Evolutionary conservation across 2,888 invertebrate genomes (phyloP).

Genomic region (Scelioninae gen. 1): DNA sequence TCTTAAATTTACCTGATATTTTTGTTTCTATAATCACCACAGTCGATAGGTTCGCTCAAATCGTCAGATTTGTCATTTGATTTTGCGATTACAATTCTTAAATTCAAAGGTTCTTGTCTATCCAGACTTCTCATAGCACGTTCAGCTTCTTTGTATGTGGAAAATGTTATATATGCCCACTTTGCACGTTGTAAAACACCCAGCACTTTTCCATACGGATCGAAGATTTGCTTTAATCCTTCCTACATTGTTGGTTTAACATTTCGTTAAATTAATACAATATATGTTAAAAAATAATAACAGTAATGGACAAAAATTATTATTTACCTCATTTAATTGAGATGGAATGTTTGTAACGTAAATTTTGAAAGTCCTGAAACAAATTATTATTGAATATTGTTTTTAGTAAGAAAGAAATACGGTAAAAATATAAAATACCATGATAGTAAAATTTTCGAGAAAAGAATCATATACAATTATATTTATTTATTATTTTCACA

Average conservation of each 20-base stretch:
- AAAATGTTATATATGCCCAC: constrained; percentile 51
- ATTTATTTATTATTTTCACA: no score
- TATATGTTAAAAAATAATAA: neutral
- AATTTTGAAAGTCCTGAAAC: constrained; percentile 26
- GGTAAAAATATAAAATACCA: no score
- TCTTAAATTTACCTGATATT: neutral
- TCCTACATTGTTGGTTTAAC: constrained; percentile 21
- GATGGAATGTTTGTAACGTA: constrained; percentile 29
- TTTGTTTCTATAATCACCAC: constrained; percentile 61
- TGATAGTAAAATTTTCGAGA: no score
- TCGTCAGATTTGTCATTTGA: constrained; percentile 1
- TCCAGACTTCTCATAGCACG: constrained; percentile 76
- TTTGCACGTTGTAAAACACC: constrained; percentile 32
- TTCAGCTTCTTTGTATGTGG: constrained; percentile 76
- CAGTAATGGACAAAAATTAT: constrained; percentile 2
- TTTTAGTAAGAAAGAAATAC: no score
- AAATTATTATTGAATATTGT: neutral
- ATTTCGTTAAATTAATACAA: neutral
- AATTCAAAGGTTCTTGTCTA: constrained; percentile 75
- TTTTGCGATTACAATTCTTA: constrained; percentile 74
- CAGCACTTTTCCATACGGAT: constrained; percentile 38
- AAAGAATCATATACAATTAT: no score
- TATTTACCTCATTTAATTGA: constrained; percentile 37
- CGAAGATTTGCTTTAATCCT: constrained; percentile 50
- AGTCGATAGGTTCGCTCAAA: constrained; percentile 10